These are phyloP conservation scores for Clarias macrocephalus DNA, from an alignment of 2,113 vertebrate genomes.

Conservation along the genomic window DNA sequence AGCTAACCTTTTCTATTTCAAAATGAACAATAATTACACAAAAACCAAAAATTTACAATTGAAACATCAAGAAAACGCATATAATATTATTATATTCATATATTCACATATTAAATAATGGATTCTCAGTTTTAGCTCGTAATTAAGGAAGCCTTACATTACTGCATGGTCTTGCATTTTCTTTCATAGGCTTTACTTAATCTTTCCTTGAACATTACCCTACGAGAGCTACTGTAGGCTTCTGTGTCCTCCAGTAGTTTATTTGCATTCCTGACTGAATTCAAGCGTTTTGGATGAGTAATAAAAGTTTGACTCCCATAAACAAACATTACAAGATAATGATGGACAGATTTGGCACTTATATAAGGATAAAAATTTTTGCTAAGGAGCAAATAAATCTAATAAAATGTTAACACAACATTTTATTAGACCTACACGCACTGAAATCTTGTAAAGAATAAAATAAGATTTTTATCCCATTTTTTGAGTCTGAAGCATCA, in stretches of 20 bases:
- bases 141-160: neutral
- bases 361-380: neutral
- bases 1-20: neutral
- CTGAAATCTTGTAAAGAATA: neutral
- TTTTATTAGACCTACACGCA: neutral
- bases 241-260: neutral
- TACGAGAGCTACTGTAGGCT: neutral
- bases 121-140: neutral
- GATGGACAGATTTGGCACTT: slow-evolving; percentile 1
- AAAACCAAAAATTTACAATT: neutral
- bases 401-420: neutral
- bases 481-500: neutral
- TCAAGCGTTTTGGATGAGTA: neutral
- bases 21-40: neutral
- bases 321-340: neutral
- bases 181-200: neutral
- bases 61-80: neutral
- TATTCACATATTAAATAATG: neutral
- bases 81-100: too few relatives aligned
- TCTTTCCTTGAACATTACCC: neutral
- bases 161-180: neutral
- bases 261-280: neutral
- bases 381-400: neutral
- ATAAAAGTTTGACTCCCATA: neutral
- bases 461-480: neutral